Conservation (phyloP, 35 echinoderm and acorn worm species). For the Antedon bifida region DNA sequence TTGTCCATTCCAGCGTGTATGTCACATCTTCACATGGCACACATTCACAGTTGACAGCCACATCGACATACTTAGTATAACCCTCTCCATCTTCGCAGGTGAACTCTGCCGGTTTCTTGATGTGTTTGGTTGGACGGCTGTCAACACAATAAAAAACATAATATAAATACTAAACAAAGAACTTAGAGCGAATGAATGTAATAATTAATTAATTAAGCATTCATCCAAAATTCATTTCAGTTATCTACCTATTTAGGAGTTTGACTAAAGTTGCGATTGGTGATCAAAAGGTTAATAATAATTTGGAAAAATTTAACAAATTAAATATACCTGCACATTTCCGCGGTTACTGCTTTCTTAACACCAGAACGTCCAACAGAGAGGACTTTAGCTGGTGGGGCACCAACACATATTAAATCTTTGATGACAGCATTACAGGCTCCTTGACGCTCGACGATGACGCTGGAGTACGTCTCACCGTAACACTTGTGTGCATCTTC, state of each 20-base stretch:
- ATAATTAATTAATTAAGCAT: too few relatives aligned
- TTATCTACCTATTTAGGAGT: too few relatives aligned
- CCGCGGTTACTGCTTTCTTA: constrained; percentile 52
- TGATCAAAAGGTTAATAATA: too few relatives aligned
- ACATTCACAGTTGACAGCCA: constrained; percentile 62
- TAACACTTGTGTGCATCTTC: constrained; percentile 45
- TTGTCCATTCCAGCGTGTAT: constrained; percentile 42
- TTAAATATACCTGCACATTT: constrained; percentile 99
- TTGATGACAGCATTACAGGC: constrained; percentile 82
- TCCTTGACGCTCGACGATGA: constrained; percentile 31
- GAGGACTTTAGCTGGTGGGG: constrained; percentile 52
- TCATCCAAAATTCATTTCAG: too few relatives aligned
- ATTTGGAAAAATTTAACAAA: too few relatives aligned
- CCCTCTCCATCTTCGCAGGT: constrained; percentile 63
- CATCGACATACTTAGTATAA: constrained; percentile 50
- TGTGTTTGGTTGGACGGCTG: constrained; percentile 68
- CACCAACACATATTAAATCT: constrained; percentile 75
- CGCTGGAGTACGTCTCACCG: constrained; percentile 91
- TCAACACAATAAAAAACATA: neutral
- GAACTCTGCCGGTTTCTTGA: constrained; percentile 80
- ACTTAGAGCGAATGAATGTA: too few relatives aligned
- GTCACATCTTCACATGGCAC: constrained; percentile 72
- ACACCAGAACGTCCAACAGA: constrained; percentile 53
- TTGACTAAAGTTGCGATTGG: too few relatives aligned
- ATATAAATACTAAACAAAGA: neutral